A percentile compares a stretch with the other conserved stretches of the same genome.
These are phyloP conservation scores for Arbacia lixula DNA, from an alignment of 53 echinoderm and acorn worm species.

Conservation along the genomic window DNA sequence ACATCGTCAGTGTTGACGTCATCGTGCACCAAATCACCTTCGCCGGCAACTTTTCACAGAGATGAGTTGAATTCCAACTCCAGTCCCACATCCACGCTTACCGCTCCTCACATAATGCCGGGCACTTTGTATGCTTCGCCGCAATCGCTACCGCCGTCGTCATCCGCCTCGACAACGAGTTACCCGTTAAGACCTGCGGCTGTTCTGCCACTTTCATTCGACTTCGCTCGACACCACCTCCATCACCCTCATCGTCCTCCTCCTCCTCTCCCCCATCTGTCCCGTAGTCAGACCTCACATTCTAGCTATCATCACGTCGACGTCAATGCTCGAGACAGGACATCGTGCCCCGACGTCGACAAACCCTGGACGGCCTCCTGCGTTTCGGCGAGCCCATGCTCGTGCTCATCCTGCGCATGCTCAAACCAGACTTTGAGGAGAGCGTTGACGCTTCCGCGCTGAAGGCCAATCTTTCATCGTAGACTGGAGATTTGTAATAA, in stretches of 20 bases:
- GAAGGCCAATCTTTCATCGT: too few relatives aligned
- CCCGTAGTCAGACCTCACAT: background rate
- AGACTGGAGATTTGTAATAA: too few relatives aligned
- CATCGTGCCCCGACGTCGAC: background rate
- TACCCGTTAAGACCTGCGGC: conserved; percentile 17
- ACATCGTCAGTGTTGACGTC: background rate
- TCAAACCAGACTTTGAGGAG: too few relatives aligned
- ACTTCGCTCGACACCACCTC: conserved; percentile 53
- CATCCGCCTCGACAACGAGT: background rate
- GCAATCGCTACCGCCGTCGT: background rate
- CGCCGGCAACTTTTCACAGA: background rate
- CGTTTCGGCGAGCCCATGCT: conserved; percentile 62
- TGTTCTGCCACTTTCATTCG: conserved; percentile 8
- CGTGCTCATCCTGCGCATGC: too few relatives aligned
- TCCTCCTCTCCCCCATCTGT: background rate
- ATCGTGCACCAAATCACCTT: background rate
- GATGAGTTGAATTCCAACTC: background rate
- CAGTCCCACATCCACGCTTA: too few relatives aligned
- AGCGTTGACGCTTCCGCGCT: too few relatives aligned
- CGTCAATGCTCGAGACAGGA: background rate
- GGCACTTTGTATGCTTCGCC: background rate
- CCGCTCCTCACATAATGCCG: too few relatives aligned
- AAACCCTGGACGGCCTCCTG: conserved; percentile 13
- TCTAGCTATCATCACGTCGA: background rate
- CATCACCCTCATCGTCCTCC: conserved; percentile 11